Evolutionary conservation across 1,140 invertebrate genomes (phyloP).

Genomic region (Patella vulgata): DNA sequence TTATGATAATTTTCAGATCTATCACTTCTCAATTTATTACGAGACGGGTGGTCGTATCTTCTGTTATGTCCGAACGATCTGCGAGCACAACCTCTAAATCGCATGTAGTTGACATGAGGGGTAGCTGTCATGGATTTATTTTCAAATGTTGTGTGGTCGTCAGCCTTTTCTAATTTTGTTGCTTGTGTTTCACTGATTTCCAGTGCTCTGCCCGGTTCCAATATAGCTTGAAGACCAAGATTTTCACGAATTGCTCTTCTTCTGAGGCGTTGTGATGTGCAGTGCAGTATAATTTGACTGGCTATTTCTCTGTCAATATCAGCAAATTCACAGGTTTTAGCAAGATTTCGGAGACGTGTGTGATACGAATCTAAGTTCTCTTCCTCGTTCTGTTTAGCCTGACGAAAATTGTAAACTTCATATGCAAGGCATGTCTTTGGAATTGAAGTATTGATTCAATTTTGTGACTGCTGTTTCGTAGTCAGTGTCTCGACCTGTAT

Average conservation of each 20-base stretch:
- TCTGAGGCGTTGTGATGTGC: neutral
- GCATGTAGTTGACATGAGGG: too few species aligned
- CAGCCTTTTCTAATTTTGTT: neutral
- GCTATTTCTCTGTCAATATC: too few species aligned
- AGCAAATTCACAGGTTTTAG: conserved; percentile 3
- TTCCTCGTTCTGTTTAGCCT: neutral
- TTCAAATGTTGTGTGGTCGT: too few species aligned
- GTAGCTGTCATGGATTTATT: too few species aligned
- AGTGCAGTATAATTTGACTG: conserved; percentile 2
- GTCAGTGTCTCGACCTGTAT: neutral
- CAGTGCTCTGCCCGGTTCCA: neutral
- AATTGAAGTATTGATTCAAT: conserved; percentile 3
- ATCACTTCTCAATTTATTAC: neutral
- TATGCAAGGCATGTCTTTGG: neutral
- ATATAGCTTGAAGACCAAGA: neutral
- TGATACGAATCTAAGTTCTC: conserved; percentile 4
- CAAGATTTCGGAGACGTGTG: neutral
- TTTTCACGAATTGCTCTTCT: neutral
- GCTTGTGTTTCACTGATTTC: neutral
- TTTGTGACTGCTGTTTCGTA: neutral
- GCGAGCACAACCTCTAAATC: neutral
- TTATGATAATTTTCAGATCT: neutral
- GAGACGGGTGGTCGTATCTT: too few species aligned
- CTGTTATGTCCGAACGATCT: too few species aligned
- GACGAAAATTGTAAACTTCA: conserved; percentile 3